Evolutionary conservation across 2,113 vertebrate genomes (phyloP).

Genomic region (Phaethon lepturus): DNA sequence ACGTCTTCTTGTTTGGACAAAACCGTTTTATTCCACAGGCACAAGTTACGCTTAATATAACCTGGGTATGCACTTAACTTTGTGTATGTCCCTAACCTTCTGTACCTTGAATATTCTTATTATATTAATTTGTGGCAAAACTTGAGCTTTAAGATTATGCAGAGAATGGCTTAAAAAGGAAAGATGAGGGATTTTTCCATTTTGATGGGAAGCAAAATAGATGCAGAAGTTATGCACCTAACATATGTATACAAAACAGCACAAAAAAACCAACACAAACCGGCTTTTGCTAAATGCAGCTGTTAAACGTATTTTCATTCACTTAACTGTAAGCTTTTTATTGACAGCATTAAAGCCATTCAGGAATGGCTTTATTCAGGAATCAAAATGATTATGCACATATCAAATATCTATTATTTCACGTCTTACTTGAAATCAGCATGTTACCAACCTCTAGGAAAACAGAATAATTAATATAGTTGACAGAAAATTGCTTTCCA

Average conservation of each 20-base stretch:
- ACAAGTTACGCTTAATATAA: accelerated
- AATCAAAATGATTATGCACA: background rate
- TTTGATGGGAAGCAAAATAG: background rate
- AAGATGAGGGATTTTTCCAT: background rate
- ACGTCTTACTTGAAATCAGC: background rate
- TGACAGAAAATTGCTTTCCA: background rate
- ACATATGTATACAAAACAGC: background rate
- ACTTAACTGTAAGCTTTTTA: background rate
- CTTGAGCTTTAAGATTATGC: background rate
- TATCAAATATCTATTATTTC: background rate
- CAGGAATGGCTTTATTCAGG: background rate
- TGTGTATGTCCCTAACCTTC: background rate
- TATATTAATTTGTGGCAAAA: background rate
- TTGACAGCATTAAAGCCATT: background rate
- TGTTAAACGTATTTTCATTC: background rate
- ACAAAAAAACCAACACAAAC: background rate
- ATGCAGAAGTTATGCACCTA: background rate
- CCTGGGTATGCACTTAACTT: background rate
- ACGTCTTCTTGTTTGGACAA: background rate
- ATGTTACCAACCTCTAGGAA: background rate
- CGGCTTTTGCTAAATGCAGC: background rate
- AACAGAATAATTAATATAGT: slow-evolving; percentile 4
- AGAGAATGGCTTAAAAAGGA: background rate
- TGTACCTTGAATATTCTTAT: background rate
- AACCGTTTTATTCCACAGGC: background rate